phyloP scores from a whole-genome alignment of 2,888 invertebrate species.

The Zygaena filipendulae region DNA sequence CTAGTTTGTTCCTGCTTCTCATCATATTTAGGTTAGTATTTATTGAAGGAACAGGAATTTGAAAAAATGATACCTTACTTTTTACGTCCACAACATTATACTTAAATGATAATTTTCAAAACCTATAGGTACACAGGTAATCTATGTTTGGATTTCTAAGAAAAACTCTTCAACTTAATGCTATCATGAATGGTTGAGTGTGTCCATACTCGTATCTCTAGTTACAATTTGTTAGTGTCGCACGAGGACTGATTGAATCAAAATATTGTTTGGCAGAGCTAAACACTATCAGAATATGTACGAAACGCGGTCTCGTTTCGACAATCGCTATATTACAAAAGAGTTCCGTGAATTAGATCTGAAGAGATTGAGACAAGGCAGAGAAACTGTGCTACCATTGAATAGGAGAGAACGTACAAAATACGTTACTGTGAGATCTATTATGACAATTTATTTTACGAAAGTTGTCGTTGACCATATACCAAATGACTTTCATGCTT shows the following conservation, averaged over 20 bases:
- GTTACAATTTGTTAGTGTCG: no score
- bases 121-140: no score
- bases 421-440: constrained; percentile 67
- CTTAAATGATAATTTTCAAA: no score
- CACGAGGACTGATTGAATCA: no score
- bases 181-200: no score
- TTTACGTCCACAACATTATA: no score
- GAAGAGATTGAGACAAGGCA: constrained; percentile 65
- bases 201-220: no score
- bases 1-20: constrained; percentile 72
- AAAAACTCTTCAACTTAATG: no score
- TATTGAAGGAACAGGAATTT: no score
- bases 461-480: neutral
- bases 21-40: constrained; percentile 66
- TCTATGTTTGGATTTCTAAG: no score
- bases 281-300: constrained; percentile 78
- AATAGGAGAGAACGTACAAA: constrained; percentile 71
- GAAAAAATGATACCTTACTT: no score
- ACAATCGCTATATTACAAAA: constrained; percentile 77
- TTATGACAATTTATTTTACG: neutral
- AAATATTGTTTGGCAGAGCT: constrained; percentile 62
- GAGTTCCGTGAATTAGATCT: constrained; percentile 74
- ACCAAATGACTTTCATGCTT: no score
- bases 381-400: constrained; percentile 75
- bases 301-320: constrained; percentile 74